Evolutionary conservation across 2,113 vertebrate genomes (phyloP).

Genomic region (Scomber colias): DNA sequence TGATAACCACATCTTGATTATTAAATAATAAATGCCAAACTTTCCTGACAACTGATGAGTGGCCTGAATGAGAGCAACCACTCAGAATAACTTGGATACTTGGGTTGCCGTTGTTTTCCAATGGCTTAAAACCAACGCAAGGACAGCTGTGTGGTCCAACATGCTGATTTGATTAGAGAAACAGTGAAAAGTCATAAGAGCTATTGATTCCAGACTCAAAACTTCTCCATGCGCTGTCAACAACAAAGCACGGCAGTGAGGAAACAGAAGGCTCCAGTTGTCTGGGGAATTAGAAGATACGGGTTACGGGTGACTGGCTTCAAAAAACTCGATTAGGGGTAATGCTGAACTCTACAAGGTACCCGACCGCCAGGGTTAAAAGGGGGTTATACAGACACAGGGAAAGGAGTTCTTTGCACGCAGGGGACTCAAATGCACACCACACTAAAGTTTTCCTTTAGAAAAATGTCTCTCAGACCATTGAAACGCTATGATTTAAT

Average conservation of each 20-base stretch:
- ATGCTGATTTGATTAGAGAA: constrained; percentile 75
- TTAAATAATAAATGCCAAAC: constrained; percentile 25
- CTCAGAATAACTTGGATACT: constrained; percentile 42
- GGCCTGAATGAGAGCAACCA: constrained; percentile 41
- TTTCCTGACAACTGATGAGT: constrained; percentile 36
- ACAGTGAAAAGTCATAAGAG: constrained; percentile 65
- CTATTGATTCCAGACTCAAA: constrained; percentile 56
- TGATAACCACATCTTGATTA: constrained; percentile 31
- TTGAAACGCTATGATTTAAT: constrained; percentile 48
- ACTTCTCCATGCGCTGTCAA: constrained; percentile 53
- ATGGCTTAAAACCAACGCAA: constrained; percentile 53
- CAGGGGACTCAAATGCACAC: constrained; percentile 58
- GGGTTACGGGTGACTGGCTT: constrained; percentile 51
- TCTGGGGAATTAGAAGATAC: constrained; percentile 61
- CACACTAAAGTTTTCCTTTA: constrained; percentile 45
- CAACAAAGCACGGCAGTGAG: constrained; percentile 57
- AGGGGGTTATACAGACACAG: constrained; percentile 46
- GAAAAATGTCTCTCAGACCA: constrained; percentile 49
- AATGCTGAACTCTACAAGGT: constrained; percentile 65
- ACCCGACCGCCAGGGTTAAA: constrained; percentile 59
- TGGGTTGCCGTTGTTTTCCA: constrained; percentile 56
- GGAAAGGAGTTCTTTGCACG: constrained; percentile 72
- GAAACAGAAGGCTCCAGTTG: constrained; percentile 70
- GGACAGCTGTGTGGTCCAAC: constrained; percentile 76
- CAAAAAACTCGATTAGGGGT: constrained; percentile 49